These are phyloP conservation scores for Chunga burmeisteri DNA, from an alignment of 2,113 vertebrate genomes.

Conservation along the genomic window DNA sequence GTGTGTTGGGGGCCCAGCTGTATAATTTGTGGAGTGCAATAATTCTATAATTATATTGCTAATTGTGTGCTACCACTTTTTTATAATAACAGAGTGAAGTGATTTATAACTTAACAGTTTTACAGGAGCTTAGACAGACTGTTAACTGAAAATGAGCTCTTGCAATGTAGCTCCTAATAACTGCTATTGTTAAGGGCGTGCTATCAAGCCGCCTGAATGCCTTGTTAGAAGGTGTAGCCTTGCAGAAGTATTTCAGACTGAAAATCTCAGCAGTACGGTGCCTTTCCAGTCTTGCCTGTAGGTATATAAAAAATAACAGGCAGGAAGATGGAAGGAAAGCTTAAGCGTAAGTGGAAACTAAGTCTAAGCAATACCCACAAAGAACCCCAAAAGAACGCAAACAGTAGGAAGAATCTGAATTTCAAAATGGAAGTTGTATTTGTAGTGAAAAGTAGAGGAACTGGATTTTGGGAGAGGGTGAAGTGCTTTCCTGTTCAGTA, in stretches of 20 bases:
- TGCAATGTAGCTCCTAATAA: not conserved
- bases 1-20: not conserved
- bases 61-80: constrained; percentile 44
- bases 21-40: not conserved
- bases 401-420: not conserved
- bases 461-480: not conserved
- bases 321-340: not conserved
- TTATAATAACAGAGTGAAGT: constrained; percentile 12
- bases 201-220: not conserved
- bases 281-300: not conserved
- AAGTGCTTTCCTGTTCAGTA: not conserved
- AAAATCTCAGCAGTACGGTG: not conserved
- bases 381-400: not conserved
- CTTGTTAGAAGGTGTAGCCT: not conserved
- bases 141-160: constrained; percentile 20
- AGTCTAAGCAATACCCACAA: not conserved
- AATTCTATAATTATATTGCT: constrained; percentile 56
- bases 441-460: not conserved
- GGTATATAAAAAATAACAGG: not conserved
- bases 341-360: not conserved
- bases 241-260: not conserved
- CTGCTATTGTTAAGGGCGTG: not conserved
- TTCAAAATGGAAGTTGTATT: not conserved
- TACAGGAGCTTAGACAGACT: constrained; percentile 21
- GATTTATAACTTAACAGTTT: constrained; percentile 47